A percentile compares a stretch with the other conserved stretches of the same genome.
These are phyloP conservation scores for Paramormyrops kingsleyae DNA, from an alignment of 2,113 vertebrate species.

Conservation along the genomic window DNA sequence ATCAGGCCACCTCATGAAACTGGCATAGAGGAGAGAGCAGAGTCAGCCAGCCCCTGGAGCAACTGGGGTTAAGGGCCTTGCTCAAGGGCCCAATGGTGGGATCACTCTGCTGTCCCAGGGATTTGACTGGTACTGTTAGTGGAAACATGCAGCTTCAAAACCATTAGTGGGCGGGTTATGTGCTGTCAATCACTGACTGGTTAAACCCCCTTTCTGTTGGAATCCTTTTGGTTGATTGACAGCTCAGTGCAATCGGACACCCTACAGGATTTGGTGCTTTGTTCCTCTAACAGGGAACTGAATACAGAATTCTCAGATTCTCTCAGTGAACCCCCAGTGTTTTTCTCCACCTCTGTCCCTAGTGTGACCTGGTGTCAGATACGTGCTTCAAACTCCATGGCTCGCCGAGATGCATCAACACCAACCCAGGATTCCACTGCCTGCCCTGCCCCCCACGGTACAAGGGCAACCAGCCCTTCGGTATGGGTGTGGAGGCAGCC, in stretches of 20 bases:
- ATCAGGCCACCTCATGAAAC: background rate
- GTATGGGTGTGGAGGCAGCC: slow-evolving; percentile 79
- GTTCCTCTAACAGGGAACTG: background rate
- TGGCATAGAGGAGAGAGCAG: background rate
- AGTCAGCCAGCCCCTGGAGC: background rate
- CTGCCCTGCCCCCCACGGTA: slow-evolving; percentile 89
- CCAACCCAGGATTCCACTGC: slow-evolving; percentile 90
- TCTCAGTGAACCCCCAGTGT: background rate
- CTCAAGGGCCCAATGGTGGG: background rate
- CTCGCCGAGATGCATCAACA: slow-evolving; percentile 80
- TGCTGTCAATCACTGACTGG: background rate
- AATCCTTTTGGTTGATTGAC: background rate
- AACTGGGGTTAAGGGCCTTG: background rate
- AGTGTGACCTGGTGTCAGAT: slow-evolving; percentile 87
- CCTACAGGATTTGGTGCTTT: background rate
- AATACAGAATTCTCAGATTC: background rate
- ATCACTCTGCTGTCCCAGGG: background rate
- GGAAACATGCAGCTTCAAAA: background rate
- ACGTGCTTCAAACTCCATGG: slow-evolving; percentile 78
- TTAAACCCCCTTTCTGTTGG: background rate
- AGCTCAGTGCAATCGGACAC: background rate
- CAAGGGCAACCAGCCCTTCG: slow-evolving; percentile 86
- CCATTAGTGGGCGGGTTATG: background rate
- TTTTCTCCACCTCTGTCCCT: slow-evolving; percentile 11
- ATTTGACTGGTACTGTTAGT: background rate